Evolutionary conservation across 2,888 invertebrate species (phyloP).

Genomic region (Lithophane ornitopus): DNA sequence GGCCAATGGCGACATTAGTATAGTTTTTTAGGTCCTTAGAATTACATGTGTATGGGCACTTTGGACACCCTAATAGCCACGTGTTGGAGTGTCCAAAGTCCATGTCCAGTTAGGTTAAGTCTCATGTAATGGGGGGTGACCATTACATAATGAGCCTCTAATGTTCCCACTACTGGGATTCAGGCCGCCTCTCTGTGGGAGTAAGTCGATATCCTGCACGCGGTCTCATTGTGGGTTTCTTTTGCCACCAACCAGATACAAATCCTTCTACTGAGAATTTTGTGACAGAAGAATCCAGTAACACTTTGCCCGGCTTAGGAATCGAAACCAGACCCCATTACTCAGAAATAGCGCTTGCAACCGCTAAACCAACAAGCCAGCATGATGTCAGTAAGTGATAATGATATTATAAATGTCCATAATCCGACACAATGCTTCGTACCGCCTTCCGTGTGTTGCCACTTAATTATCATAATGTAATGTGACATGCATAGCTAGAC

Average conservation of each 20-base stretch:
- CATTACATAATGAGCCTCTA: neutral
- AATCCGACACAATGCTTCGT: conserved; percentile 46
- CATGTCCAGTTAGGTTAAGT: neutral
- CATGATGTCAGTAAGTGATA: conserved; percentile 53
- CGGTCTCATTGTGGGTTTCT: too few species aligned
- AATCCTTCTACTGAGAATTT: neutral
- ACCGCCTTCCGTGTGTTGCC: conserved; percentile 28
- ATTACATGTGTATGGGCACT: too few species aligned
- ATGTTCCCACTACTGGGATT: too few species aligned
- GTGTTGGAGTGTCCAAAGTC: too few species aligned
- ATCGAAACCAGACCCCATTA: neutral
- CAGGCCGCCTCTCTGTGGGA: too few species aligned
- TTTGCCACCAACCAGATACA: neutral
- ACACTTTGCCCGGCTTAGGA: rapidly evolving
- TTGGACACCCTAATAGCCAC: too few species aligned
- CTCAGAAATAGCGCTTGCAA: neutral
- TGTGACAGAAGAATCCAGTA: neutral
- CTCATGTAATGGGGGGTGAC: neutral
- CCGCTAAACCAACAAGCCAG: neutral
- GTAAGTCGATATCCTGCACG: too few species aligned
- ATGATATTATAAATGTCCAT: conserved; percentile 50
- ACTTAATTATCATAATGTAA: conserved; percentile 64
- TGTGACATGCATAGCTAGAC: conserved; percentile 46
- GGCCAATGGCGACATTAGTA: too few species aligned
- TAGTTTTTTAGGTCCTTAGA: too few species aligned